Conservation (phyloP, 2,888 invertebrate genomes). For the Digitonthophagus gazella region DNA sequence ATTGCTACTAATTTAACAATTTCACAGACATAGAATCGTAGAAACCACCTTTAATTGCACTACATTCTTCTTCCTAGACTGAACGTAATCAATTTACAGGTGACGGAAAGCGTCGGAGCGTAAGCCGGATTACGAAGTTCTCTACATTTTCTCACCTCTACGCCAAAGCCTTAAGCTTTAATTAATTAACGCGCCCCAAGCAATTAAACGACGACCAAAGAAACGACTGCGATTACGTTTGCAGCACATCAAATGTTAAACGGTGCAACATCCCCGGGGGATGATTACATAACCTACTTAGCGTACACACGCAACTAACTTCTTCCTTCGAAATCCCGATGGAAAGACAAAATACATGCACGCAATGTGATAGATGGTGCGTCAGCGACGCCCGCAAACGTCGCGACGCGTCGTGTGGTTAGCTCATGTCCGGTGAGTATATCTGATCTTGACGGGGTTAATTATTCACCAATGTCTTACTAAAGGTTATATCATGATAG, state of each 20-base stretch:
- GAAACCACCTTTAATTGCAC: not conserved
- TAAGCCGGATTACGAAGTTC: not conserved
- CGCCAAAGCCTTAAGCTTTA: not conserved
- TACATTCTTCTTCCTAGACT: not conserved
- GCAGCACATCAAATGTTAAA: too few relatives aligned
- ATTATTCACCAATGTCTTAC: not conserved
- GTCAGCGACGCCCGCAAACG: too few relatives aligned
- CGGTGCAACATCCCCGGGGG: too few relatives aligned
- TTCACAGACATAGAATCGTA: not conserved
- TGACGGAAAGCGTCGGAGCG: not conserved
- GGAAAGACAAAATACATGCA: not conserved
- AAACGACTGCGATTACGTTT: too few relatives aligned
- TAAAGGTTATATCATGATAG: too few relatives aligned
- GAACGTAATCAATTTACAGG: not conserved
- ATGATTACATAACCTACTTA: not conserved
- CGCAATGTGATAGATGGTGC: not conserved
- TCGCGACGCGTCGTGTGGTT: too few relatives aligned
- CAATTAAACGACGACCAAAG: not conserved
- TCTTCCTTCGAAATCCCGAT: not conserved
- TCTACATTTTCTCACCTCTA: not conserved
- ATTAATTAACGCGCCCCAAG: not conserved
- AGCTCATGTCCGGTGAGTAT: too few relatives aligned
- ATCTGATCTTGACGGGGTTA: not conserved
- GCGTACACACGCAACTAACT: not conserved
- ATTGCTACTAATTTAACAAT: too few relatives aligned